phyloP scores from a whole-genome alignment of 2,888 invertebrate genomes.

The Cepaea hortensis region DNA sequence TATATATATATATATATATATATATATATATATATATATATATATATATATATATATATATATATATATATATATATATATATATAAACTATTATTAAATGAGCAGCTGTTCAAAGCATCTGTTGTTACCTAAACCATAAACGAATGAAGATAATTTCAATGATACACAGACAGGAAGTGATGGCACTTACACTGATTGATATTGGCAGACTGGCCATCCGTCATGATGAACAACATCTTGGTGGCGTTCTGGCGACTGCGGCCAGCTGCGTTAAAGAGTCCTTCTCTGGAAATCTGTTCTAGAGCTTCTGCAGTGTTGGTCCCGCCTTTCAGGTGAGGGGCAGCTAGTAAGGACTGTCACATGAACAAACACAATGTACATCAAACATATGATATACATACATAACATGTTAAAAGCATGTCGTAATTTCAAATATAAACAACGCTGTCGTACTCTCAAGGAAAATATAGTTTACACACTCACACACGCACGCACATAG shows the following conservation, averaged over 20 bases:
- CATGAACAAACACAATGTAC: neutral
- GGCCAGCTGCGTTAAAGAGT: neutral
- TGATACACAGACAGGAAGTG: neutral
- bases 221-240: conserved; percentile 32
- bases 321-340: conserved; percentile 15
- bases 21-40: too few species aligned
- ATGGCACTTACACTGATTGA: neutral
- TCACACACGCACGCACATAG: too few species aligned
- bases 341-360: neutral
- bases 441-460: too few species aligned
- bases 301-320: conserved; percentile 22
- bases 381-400: neutral
- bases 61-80: too few species aligned
- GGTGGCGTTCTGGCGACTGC: neutral
- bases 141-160: too few species aligned
- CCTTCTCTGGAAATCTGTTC: neutral
- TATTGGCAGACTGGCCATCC: conserved; percentile 30
- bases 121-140: too few species aligned
- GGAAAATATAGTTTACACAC: too few species aligned
- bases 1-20: too few species aligned
- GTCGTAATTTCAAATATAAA: too few species aligned
- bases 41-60: too few species aligned
- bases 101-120: too few species aligned
- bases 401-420: neutral
- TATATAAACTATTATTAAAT: too few species aligned